Conservation (phyloP, 2,888 invertebrate genomes). For the Pseudanteris insignis region DNA sequence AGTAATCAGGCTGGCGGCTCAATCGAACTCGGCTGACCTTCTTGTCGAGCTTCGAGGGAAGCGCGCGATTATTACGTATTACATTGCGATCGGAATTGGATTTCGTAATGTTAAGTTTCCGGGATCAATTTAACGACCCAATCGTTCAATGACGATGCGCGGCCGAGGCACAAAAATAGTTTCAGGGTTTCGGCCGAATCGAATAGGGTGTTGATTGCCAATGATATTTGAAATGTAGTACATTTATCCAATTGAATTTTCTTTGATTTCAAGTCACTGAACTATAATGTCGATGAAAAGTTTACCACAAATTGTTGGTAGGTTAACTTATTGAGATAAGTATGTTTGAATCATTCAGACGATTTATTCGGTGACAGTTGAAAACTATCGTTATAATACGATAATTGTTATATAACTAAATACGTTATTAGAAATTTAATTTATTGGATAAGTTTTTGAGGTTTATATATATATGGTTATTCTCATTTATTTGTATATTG, state of each 20-base stretch:
- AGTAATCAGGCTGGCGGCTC: conserved; percentile 53
- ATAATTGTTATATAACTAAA: too few species aligned
- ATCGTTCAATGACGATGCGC: conserved; percentile 24
- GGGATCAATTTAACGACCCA: conserved; percentile 37
- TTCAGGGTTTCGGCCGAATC: conserved; percentile 16
- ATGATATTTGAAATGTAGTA: not conserved
- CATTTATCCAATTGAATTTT: not conserved
- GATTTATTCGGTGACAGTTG: too few species aligned
- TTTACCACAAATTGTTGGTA: too few species aligned
- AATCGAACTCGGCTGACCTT: conserved; percentile 61
- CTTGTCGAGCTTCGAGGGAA: conserved; percentile 49
- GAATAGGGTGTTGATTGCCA: conserved; percentile 10
- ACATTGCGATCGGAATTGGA: conserved; percentile 37
- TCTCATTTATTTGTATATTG: too few species aligned
- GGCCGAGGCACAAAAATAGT: conserved; percentile 10
- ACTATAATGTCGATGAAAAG: too few species aligned
- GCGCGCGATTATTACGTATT: conserved; percentile 39
- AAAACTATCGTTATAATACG: too few species aligned
- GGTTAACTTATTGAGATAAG: too few species aligned
- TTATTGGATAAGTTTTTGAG: too few species aligned
- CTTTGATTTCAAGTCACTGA: not conserved
- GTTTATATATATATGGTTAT: too few species aligned
- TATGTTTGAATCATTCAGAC: too few species aligned
- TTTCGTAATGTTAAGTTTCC: conserved; percentile 37
- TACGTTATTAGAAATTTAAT: too few species aligned